Conservation (phyloP, 2,113 vertebrate genomes). For the Kobus ellipsiprymnus region DNA sequence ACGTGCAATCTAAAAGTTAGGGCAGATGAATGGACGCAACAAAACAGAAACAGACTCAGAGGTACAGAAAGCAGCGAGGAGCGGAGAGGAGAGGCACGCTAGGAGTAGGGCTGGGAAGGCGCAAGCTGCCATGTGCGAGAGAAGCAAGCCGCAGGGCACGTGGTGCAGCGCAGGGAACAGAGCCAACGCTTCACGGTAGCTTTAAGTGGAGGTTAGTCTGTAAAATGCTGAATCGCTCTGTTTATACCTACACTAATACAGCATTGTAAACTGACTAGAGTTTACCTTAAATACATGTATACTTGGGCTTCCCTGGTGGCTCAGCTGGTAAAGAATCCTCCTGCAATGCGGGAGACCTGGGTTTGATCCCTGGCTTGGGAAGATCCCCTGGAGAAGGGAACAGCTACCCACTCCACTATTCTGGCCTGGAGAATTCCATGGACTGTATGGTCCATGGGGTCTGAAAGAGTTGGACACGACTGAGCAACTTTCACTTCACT, state of each 20-base stretch:
- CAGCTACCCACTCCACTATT: not conserved
- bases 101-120: not conserved
- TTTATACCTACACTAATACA: not conserved
- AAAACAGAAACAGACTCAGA: not conserved
- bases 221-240: not conserved
- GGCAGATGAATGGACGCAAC: not conserved
- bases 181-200: rapidly evolving
- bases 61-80: not conserved
- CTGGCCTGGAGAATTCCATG: not conserved
- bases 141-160: rapidly evolving
- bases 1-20: not conserved
- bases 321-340: not conserved
- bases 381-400: not conserved
- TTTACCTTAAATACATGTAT: not conserved
- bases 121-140: rapidly evolving
- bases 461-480: not conserved
- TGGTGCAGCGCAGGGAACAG: rapidly evolving
- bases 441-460: not conserved
- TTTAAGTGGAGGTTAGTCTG: rapidly evolving
- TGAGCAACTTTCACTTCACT: not conserved
- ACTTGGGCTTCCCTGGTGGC: not conserved
- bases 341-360: not conserved
- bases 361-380: not conserved
- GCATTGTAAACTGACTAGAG: not conserved
- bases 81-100: not conserved